phyloP scores from a whole-genome alignment of 2,797 vertebrate species.

The Galagoides demidoff region DNA sequence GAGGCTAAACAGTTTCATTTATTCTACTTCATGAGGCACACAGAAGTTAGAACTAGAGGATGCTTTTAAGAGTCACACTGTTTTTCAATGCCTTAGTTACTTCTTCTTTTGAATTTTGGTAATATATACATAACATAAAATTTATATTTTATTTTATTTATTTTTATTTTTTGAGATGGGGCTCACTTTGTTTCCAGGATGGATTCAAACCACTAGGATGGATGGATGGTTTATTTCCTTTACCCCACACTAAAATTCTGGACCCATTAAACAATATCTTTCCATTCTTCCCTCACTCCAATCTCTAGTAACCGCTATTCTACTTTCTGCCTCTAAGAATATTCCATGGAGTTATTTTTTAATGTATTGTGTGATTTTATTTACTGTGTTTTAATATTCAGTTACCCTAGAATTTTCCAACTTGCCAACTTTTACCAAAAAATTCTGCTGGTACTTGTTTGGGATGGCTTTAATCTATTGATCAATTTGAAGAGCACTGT shows the following conservation, averaged over 20 bases:
- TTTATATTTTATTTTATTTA: background rate
- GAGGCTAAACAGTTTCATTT: background rate
- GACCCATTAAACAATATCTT: background rate
- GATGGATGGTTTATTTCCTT: background rate
- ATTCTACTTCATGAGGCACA: background rate
- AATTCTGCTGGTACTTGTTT: background rate
- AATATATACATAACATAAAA: background rate
- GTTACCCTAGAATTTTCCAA: background rate
- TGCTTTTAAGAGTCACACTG: accelerated
- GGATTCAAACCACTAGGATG: background rate
- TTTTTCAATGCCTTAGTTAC: background rate
- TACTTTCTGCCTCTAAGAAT: background rate
- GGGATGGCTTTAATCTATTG: background rate
- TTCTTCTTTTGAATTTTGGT: background rate
- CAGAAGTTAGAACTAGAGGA: background rate
- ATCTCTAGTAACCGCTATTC: background rate
- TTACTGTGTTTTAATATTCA: background rate
- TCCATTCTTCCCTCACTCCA: background rate
- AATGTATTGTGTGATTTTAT: background rate
- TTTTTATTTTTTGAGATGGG: background rate
- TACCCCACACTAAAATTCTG: background rate
- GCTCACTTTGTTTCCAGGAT: background rate
- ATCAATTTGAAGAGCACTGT: background rate
- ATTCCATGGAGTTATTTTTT: background rate
- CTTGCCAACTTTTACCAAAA: background rate